phyloP scores from a whole-genome alignment of 1,140 invertebrate species.

The Philotrypesis tridentata region DNA sequence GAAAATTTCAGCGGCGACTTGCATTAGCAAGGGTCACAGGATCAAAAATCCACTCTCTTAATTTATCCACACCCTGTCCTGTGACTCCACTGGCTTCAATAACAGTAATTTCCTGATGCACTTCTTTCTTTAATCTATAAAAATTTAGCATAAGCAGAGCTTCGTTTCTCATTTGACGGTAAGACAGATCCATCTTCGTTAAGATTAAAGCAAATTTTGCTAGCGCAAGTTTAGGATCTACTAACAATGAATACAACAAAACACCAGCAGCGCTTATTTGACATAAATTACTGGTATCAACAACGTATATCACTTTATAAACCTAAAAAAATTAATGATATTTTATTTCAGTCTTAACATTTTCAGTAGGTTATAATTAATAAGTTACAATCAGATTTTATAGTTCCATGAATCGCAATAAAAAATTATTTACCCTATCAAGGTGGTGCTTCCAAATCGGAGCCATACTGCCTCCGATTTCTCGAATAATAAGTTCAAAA shows the following conservation, averaged over 20 bases:
- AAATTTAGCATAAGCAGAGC: conserved; percentile 86
- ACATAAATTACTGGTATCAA: conserved; percentile 86
- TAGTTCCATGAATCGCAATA: not conserved
- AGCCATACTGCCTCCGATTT: conserved; percentile 86
- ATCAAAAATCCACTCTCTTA: conserved; percentile 78
- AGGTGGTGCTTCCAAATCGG: conserved; percentile 86
- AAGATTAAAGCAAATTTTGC: conserved; percentile 83
- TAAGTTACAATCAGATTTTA: too few relatives aligned
- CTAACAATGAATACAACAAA: conserved; percentile 82
- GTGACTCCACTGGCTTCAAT: conserved; percentile 83
- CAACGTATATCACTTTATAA: conserved; percentile 82
- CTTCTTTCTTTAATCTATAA: conserved; percentile 78
- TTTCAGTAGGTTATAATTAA: too few relatives aligned
- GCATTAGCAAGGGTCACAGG: conserved; percentile 40
- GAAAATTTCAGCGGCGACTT: conserved; percentile 1
- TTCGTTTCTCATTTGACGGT: conserved; percentile 87
- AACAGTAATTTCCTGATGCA: conserved; percentile 79
- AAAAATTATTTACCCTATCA: conserved; percentile 70
- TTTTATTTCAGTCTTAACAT: too few relatives aligned
- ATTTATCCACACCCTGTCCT: conserved; percentile 79
- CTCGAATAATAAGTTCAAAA: conserved; percentile 73
- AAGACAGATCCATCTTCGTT: conserved; percentile 88
- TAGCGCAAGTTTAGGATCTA: conserved; percentile 78
- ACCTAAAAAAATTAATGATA: conserved; percentile 59
- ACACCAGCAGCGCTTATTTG: conserved; percentile 88